phyloP scores from a whole-genome alignment of 2,888 invertebrate genomes.

The Latrodectus elegans region DNA sequence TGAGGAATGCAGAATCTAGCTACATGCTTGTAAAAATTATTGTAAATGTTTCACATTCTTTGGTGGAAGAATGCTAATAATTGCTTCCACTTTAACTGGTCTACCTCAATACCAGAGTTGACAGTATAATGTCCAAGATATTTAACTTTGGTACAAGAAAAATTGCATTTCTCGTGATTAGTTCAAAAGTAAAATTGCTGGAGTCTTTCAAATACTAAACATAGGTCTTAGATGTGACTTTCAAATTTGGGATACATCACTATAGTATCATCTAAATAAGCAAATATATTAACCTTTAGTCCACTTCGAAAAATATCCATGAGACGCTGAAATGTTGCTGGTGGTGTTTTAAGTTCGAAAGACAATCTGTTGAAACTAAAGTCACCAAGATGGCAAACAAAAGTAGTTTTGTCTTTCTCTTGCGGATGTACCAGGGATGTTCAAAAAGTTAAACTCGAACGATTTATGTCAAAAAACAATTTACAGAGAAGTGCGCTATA shows the following conservation, averaged over 20 bases:
- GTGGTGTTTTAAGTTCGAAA: slow-evolving; percentile 47
- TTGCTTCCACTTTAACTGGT: neutral
- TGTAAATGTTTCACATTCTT: neutral
- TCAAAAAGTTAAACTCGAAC: too few relatives aligned
- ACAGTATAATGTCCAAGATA: neutral
- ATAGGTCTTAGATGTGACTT: neutral
- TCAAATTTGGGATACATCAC: slow-evolving; percentile 15
- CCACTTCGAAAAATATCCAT: neutral
- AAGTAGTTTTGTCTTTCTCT: slow-evolving; percentile 23
- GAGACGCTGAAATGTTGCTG: slow-evolving; percentile 3
- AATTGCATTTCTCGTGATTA: neutral
- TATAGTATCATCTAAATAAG: slow-evolving; percentile 47
- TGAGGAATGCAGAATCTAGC: neutral
- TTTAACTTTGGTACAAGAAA: neutral
- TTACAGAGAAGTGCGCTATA: too few relatives aligned
- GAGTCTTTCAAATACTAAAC: neutral
- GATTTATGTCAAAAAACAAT: too few relatives aligned
- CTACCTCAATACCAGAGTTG: neutral
- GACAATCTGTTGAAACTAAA: slow-evolving; percentile 29
- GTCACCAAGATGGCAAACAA: slow-evolving; percentile 20
- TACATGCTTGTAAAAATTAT: neutral
- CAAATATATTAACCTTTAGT: neutral
- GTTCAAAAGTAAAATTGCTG: neutral
- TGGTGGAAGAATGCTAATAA: neutral
- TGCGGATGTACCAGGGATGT: neutral